Evolutionary conservation across 2,113 vertebrate genomes (phyloP).

Genomic region (Eurypyga helias): DNA sequence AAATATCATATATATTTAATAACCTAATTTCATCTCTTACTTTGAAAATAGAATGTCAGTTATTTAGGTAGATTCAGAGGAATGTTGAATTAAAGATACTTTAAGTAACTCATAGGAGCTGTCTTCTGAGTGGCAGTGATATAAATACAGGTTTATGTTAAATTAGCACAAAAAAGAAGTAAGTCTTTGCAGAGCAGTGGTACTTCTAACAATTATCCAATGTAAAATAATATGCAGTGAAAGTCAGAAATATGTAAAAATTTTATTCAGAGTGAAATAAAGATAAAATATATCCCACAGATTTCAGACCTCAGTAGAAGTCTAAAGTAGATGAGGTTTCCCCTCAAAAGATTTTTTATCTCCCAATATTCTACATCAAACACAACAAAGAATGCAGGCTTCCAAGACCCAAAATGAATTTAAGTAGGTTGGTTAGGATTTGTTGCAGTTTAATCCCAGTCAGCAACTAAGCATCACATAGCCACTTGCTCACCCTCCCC

Average conservation of each 20-base stretch:
- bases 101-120: not conserved
- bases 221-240: not conserved
- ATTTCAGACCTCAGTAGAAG: not conserved
- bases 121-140: not conserved
- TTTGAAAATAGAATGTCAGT: not conserved
- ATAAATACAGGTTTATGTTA: not conserved
- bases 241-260: not conserved
- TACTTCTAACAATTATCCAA: not conserved
- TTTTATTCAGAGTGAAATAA: not conserved
- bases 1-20: not conserved
- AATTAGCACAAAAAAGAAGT: not conserved
- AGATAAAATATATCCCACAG: not conserved
- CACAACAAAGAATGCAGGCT: not conserved
- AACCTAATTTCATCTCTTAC: not conserved
- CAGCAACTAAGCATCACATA: too few relatives aligned
- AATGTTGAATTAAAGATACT: fast-evolving
- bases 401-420: not conserved
- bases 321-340: not conserved
- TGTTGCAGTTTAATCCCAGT: too few relatives aligned
- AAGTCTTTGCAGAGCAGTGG: not conserved
- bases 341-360: not conserved
- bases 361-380: not conserved
- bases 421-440: not conserved
- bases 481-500: too few relatives aligned
- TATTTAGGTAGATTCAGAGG: fast-evolving